Evolutionary conservation across 2,888 invertebrate genomes (phyloP).

Genomic region (Blera fallax): DNA sequence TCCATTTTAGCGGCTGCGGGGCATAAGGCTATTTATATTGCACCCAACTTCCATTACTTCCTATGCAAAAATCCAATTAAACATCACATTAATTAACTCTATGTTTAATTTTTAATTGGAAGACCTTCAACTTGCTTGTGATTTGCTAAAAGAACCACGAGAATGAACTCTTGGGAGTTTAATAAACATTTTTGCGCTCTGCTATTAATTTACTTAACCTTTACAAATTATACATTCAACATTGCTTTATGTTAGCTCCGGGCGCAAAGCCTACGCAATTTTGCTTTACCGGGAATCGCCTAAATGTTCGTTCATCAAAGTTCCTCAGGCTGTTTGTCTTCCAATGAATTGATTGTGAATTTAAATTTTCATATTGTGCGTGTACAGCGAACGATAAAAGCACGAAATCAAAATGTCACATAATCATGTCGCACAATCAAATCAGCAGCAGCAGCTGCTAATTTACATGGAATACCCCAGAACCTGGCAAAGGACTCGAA

Average conservation of each 20-base stretch:
- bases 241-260: neutral
- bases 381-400: neutral
- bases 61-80: neutral
- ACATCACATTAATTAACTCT: neutral
- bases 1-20: no score
- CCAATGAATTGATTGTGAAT: constrained; percentile 19
- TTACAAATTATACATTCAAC: neutral
- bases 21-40: no score
- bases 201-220: neutral
- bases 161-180: neutral
- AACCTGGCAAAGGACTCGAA: neutral
- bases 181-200: neutral
- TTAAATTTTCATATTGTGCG: constrained; percentile 24
- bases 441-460: constrained; percentile 34
- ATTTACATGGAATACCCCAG: constrained; percentile 26
- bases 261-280: neutral
- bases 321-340: neutral
- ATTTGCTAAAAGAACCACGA: neutral
- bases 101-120: neutral
- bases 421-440: constrained; percentile 30
- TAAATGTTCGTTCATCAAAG: neutral
- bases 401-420: constrained; percentile 50
- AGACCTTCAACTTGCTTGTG: neutral
- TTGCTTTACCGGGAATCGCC: neutral
- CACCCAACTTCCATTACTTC: no score